These are phyloP conservation scores for Agelas oroides DNA, from an alignment of 37 sponge, comb jelly and placozoan species.

Conservation along the genomic window DNA sequence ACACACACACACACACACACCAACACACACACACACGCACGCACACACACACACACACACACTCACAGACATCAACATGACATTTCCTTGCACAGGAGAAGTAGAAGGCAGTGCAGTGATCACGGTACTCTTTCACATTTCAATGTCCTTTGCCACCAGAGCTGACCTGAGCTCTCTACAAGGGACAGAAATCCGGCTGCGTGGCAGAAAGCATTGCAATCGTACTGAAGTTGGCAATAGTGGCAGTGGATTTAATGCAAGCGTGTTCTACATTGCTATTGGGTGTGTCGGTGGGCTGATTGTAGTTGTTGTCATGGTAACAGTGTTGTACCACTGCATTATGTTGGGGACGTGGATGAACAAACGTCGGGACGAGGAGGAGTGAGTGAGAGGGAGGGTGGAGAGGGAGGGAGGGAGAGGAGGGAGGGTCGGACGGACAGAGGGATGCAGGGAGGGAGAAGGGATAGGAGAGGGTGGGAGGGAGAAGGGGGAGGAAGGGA, in stretches of 20 bases:
- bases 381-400: conserved; percentile 36
- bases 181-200: no score
- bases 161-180: no score
- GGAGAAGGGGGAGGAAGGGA: no score
- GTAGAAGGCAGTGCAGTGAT: conserved; percentile 4
- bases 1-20: no score
- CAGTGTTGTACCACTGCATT: conserved; percentile 61
- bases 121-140: conserved; percentile 10
- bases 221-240: no score
- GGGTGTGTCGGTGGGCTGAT: conserved; percentile 55
- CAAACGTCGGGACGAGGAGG: conserved; percentile 22
- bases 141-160: no score
- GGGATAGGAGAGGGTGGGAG: no score
- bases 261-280: conserved; percentile 49
- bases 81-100: conserved; percentile 5
- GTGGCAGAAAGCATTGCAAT: no score
- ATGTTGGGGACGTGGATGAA: conserved; percentile 20
- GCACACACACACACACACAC: no score
- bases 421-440: neutral
- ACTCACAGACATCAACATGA: neutral
- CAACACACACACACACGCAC: no score
- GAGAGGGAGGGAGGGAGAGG: neutral
- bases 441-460: no score
- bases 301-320: conserved; percentile 38
- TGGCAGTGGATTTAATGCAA: neutral